Evolutionary conservation across 2,888 invertebrate species (phyloP), one percentile per base, ranked within the genome.

Genomic region (Cerceris rybyensis): DNA sequence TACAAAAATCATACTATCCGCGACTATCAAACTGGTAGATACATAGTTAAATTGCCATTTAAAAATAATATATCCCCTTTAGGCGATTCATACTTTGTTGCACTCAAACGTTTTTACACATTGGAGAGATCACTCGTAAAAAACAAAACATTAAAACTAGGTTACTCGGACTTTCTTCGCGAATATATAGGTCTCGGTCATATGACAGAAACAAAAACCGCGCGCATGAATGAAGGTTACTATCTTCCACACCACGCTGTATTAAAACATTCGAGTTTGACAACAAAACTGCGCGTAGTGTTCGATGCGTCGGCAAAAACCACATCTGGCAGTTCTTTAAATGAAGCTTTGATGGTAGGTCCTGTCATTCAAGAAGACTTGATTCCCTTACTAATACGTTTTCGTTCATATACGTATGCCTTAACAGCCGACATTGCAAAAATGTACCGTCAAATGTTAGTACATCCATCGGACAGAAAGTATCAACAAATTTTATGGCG

Each of bases 131-230:
- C 5, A 39, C 4, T 67, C 6, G 14, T 0, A 2, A 5, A 7
- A 9, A 57, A 57, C 14, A 13, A 13, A 4, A 11, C 11, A 9
- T 14, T 67, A 43, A 13, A 14, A 1, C 6, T 17, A 6, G 46
- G 55, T 0, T 67, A 67, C n/a, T 16, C 5, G 0, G 11, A 49
- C 0, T 57, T 67, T 9, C 28, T 67, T 1, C 1, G 39, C 1
- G 66, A 67, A 7, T 67, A 67, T 28, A n/a, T 17, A 7, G 0
- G 14, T 0, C 11, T 57, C 2, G 57, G 66, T 43, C 66, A 67
- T 5, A 67, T 67, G 28, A 28, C 28, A 4, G 28, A 28, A 28
- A 28, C 28, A 28, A 28, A 28, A 28, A 28, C 28, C 28, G 7
- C 54, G n/a, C 9, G 13, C 8, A 54, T 14, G 8, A 11, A 54